Evolutionary conservation across 1,140 invertebrate species (phyloP), one percentile per base, ranked within the genome.

Genomic region (Acromyrmex echinatior): DNA sequence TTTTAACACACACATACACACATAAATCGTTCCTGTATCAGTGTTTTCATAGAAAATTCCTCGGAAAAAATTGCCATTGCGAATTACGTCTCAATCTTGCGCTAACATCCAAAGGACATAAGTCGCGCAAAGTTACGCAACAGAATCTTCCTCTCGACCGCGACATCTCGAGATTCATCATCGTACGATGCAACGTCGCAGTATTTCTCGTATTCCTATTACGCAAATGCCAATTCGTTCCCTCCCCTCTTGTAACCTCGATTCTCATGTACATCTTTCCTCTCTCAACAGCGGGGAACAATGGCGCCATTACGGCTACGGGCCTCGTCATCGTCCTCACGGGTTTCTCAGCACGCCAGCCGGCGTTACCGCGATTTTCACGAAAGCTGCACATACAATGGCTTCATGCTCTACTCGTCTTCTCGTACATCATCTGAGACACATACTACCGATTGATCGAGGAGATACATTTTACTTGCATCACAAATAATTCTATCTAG

Each of bases 221-320:
- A 90, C 89, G 89, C 80, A 87, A 90, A 80, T 71, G 71, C 86
- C 86, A 88, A 90, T 88, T 90, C 86, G 76, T 87, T 86, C 86
- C 88, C 74, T 74, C 85, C 77, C 73, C 39, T 60, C 28, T 16
- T 28, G 45, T 74, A 90, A 86, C 90, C 89, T 82, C 89, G 76
- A 91, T 90, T 88, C 81, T 58, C 70, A 60, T 86, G 45, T 76
- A 60, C 85, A 73, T 88, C 88, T 90, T 80, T 85, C 76, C 68
- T 89, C 86, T 85, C 81, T 76, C 62, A 49, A 31, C 74, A 70
- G 60, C 45, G 53, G 7, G 51, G 82, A 90, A 88, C 89, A 91
- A 91, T 90, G 90, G 85, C 79, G 82, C 70, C 86, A 70, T 77
- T 90, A 89, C 87, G 68, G 45, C 88, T 62, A 39, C 49, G 74